Evolutionary conservation across 2,888 invertebrate species (phyloP).

Genomic region (Megaustenia siamemsis): DNA sequence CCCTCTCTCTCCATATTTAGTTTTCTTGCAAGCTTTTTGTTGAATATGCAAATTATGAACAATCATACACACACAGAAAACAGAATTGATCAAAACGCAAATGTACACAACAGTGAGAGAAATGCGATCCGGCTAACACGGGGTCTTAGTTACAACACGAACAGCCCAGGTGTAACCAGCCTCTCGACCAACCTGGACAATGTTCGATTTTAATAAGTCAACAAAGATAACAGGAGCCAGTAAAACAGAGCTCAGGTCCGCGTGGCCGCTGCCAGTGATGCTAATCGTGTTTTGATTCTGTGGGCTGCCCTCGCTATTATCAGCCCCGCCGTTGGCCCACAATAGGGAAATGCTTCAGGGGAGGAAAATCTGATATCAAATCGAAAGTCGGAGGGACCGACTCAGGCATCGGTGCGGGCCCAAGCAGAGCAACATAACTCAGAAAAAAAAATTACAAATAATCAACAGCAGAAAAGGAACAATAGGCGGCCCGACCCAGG

Average conservation of each 20-base stretch:
- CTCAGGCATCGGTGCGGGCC: no score
- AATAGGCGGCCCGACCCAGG: no score
- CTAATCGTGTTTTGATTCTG: not conserved
- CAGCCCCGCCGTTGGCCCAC: no score
- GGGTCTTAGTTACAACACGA: not conserved
- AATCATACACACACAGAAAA: not conserved
- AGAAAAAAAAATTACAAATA: no score
- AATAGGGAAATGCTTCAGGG: no score
- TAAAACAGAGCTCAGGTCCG: not conserved
- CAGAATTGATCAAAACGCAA: not conserved
- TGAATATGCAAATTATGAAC: not conserved
- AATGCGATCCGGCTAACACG: not conserved
- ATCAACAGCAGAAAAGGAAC: no score
- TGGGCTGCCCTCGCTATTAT: no score
- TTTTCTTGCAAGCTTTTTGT: not conserved
- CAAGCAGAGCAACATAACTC: no score
- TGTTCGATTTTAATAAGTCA: constrained; percentile 1
- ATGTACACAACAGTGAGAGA: not conserved
- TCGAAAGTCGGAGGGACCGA: no score
- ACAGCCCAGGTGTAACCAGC: not conserved
- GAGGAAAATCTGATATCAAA: no score
- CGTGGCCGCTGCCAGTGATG: not conserved
- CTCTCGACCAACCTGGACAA: not conserved
- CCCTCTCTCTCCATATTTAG: not conserved
- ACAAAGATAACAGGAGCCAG: not conserved